Base-by-base conservation (phyloP, 2,113 vertebrate genomes). In the Arothron firmamentum region DNA sequence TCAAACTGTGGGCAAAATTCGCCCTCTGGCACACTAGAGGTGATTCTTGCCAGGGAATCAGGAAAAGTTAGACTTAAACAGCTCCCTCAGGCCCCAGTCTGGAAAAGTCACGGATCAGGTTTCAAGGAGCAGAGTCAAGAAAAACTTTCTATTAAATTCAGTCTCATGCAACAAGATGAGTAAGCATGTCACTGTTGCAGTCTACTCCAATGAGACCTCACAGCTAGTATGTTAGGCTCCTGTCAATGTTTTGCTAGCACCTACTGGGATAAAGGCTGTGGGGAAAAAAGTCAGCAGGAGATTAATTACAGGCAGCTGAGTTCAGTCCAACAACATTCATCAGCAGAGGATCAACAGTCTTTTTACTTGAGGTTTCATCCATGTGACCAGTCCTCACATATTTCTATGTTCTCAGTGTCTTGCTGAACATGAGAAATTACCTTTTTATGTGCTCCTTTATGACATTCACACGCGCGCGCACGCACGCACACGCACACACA, bases 231-330 rank as follows among this genome's bases (percentile, higher is more conserved):
- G 2, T 55, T 53, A 52, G 59, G 49, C 54, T 31, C 23, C 13
- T 48, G 64, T 72, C 65, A 60, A 76, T 62, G 62, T 78, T 84
- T 69, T 72, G 52, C 34, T 59, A 67, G 43, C 21, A 3, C 17
- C 51, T 2, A 41, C 62, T 52, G 63, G 63, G 69, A 52, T 47
- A 58, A 63, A 42, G 50, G 45, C 51, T 25, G 41, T n/a, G 56
- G 65, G 31, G 53, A 45, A 72, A n/a, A 48, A 69, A 66, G 51
- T 17, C 73, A 79, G 67, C 59, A 47, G 70, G 74, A 62, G 71
- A 77, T 81, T 82, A 79, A n/a, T 78, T 59, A 59, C 59, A 59
- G 67, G 56, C 54, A 67, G 45, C 70, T 73, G 53, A 73, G 74
- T 50, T 28, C 18, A 41, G 48, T 49, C 70, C 52, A 55, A 21